Conservation (phyloP, 2,797 vertebrate species). For the Scolopax bukidnonensis region DNA sequence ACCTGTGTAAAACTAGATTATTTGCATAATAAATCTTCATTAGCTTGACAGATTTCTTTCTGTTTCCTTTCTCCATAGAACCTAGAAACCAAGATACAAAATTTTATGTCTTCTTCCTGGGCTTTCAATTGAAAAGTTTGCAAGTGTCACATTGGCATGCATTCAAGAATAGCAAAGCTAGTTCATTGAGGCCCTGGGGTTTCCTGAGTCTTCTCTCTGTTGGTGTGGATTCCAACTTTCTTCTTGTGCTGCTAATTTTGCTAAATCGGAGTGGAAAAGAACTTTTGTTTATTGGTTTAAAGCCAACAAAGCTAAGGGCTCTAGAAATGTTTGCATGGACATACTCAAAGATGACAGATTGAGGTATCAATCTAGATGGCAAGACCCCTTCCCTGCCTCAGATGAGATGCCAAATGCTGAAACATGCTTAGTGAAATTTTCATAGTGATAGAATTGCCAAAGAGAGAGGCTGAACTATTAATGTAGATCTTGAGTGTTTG, state of each 20-base stretch:
- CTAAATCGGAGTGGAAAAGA: neutral
- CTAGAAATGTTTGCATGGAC: neutral
- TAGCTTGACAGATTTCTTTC: neutral
- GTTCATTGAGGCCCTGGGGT: neutral
- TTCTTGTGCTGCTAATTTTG: neutral
- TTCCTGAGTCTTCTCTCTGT: neutral
- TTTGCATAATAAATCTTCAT: neutral
- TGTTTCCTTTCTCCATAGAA: neutral
- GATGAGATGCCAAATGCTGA: neutral
- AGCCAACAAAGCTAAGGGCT: neutral
- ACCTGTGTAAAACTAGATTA: neutral
- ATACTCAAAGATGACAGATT: neutral
- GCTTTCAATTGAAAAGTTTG: neutral
- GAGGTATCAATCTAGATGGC: neutral
- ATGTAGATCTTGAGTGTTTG: neutral
- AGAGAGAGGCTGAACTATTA: neutral
- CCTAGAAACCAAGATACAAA: neutral
- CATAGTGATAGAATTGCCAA: neutral
- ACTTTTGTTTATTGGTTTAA: neutral
- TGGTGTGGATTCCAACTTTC: neutral
- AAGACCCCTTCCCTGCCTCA: neutral
- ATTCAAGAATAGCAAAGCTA: neutral
- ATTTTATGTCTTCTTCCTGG: neutral
- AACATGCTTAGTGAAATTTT: neutral
- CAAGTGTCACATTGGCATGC: neutral